These are phyloP conservation scores for Ormia ochracea DNA, from an alignment of 2,888 invertebrate species.

Conservation along the genomic window DNA sequence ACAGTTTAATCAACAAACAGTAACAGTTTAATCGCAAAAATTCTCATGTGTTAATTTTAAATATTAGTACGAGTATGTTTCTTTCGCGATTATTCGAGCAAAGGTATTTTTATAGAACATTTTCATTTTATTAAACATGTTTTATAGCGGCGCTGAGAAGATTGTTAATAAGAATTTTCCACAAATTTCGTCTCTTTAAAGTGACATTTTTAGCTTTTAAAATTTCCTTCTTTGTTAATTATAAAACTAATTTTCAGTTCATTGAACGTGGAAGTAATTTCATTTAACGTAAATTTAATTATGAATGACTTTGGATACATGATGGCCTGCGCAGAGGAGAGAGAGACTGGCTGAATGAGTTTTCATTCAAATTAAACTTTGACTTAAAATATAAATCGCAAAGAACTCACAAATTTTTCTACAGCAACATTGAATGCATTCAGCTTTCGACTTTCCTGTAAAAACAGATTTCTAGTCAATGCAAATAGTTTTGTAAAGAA, in stretches of 20 bases:
- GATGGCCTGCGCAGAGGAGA: background rate
- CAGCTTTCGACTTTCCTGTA: background rate
- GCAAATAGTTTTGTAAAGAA: constrained; percentile 39
- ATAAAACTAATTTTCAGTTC: background rate
- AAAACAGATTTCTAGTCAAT: constrained; percentile 33
- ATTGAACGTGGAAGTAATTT: background rate
- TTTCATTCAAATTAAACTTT: background rate
- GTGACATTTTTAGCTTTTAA: too few relatives aligned
- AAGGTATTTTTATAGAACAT: too few relatives aligned
- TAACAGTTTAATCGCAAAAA: too few relatives aligned
- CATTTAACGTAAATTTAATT: constrained; percentile 1
- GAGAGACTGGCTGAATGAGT: background rate
- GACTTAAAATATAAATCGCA: background rate
- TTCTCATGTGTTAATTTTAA: background rate
- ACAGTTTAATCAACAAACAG: too few relatives aligned
- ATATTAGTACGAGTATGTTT: too few relatives aligned
- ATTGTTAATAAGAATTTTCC: too few relatives aligned
- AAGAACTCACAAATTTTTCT: background rate
- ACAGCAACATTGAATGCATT: background rate
- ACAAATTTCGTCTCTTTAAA: too few relatives aligned
- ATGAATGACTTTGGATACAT: background rate
- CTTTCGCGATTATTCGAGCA: too few relatives aligned
- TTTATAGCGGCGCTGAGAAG: too few relatives aligned
- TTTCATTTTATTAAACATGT: too few relatives aligned
- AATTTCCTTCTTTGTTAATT: background rate